Base-by-base conservation (phyloP, 2,797 vertebrate genomes). In the Menidia menidia region DNA sequence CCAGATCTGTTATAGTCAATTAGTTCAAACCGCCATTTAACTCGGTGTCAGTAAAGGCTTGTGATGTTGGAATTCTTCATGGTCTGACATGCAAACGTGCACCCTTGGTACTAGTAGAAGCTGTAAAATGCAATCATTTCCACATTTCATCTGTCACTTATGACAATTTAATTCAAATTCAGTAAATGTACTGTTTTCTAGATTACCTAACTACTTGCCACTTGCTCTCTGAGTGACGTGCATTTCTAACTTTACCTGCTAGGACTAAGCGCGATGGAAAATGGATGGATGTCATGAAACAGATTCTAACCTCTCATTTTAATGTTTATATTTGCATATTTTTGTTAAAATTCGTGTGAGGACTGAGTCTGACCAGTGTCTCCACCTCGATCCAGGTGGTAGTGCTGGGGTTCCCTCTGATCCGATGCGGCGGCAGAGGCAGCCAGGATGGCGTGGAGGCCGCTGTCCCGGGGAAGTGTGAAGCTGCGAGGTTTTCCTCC, bases 401-500 rank as follows among this genome's bases (percentile, higher is more conserved):
- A 96, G 61, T 91, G 93, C 0, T 84, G 93, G 9, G 94, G 88
- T 79, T 98, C 96, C 19, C 82, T 84, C 64, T 90, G 95, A 71
- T 96, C 96, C 0, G 95, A 77, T 1, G 93, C 84, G 44, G 93
- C 92, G 1, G 96, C 89, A 0, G 94, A 92, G 19, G 97, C 94
- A 2, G 95, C 94, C 84, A 97, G 94, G 87, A 97, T 97, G 72
- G 97, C 97, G 65, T 98, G 96, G 7, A 99, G 98, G 41, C 97
- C 97, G 2, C 97, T 97, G 75, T 99, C 98, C 73, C 97, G 94
- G 62, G 97, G 98, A 79, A 99, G 94, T 2, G 98, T 99, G 86
- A 98, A 99, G 87, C 97, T 99, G 70, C 98, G 96, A 64, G 96
- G 97, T 83, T 99, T 99, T 43, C 96, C 95, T 59, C 93, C 91